phyloP scores from a whole-genome alignment of 2,113 vertebrate species.

The Zingel zingel region DNA sequence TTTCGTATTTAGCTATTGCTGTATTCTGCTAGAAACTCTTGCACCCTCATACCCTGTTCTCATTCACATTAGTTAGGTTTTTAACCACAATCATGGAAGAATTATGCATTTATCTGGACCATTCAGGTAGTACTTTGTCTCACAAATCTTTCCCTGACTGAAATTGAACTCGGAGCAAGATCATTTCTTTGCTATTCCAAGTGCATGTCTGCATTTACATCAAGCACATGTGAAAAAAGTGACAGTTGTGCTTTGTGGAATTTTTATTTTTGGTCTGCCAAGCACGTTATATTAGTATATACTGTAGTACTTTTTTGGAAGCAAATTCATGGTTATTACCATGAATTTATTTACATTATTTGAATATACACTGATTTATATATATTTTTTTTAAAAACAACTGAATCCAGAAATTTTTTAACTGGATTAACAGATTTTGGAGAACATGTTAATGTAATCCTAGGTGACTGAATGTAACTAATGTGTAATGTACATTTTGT shows the following conservation, averaged over 20 bases:
- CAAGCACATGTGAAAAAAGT: too few species aligned
- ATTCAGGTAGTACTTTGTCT: neutral
- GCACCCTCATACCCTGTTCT: slow-evolving; percentile 1
- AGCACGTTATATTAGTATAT: too few species aligned
- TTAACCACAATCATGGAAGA: neutral
- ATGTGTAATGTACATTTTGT: neutral
- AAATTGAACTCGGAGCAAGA: neutral
- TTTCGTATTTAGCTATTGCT: slow-evolving; percentile 8
- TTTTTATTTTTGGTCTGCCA: too few species aligned
- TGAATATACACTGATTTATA: too few species aligned
- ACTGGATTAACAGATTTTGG: neutral
- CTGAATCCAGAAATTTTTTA: neutral
- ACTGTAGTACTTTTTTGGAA: too few species aligned
- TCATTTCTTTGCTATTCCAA: neutral
- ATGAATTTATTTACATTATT: too few species aligned
- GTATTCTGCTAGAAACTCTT: slow-evolving; percentile 3
- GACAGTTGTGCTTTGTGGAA: too few species aligned
- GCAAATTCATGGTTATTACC: too few species aligned
- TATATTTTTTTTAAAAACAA: too few species aligned
- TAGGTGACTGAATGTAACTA: neutral
- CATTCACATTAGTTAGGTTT: slow-evolving; percentile 24
- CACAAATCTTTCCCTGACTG: neutral
- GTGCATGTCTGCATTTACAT: neutral
- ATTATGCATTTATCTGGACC: neutral
- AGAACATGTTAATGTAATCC: neutral